Evolutionary conservation across 2,888 invertebrate species (phyloP), one percentile per base, ranked within the genome.

Genomic region (Drosophila anceps): DNA sequence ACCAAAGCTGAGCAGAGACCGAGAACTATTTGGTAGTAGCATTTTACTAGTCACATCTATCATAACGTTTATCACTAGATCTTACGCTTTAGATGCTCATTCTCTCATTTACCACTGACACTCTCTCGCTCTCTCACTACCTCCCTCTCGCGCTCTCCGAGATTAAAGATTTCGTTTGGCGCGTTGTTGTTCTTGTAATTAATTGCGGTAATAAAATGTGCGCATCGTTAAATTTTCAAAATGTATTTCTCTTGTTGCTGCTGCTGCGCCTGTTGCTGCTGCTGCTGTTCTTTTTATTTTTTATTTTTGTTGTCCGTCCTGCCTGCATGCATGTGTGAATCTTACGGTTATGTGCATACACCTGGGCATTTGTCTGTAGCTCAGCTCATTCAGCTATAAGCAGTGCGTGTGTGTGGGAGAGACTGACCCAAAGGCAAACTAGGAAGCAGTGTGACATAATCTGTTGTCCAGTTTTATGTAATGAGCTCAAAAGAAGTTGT

Each of bases 181-280:
- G 69, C 87, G 81, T 90, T 46, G 44, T 44, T 83, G 79, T 83
- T 87, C 84, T 77, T 84, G 92, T 92, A 91, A 91, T 91, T 91
- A 91, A 91, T 92, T 91, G 91, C 85, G 84, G 90, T 86, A 91
- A 91, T 91, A 91, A 91, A 92, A 92, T 89, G 92, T 90, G 90
- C 71, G 82, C 91, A 81, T 90, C 90, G 83, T 91, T 91, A 90
- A 90, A 79, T 82, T 85, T 83, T 86, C 66, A 78, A 90, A 91
- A 91, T 90, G 90, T 87, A 76, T 88, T 90, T 82, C 76, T 79
- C 75, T 62, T 84, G 78, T 76, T 81, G 29, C 48, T 48, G 48
- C 24, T 58, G 69, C 66, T 70, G 71, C 57, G 65, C 58, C 18
- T 64, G 29, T 33, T 59, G 53, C 4, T 33, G 31, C 18, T 44